Evolutionary conservation across 2,113 vertebrate genomes (phyloP), one percentile per base, ranked within the genome.

Genomic region (Tachysurus fulvidraco): DNA sequence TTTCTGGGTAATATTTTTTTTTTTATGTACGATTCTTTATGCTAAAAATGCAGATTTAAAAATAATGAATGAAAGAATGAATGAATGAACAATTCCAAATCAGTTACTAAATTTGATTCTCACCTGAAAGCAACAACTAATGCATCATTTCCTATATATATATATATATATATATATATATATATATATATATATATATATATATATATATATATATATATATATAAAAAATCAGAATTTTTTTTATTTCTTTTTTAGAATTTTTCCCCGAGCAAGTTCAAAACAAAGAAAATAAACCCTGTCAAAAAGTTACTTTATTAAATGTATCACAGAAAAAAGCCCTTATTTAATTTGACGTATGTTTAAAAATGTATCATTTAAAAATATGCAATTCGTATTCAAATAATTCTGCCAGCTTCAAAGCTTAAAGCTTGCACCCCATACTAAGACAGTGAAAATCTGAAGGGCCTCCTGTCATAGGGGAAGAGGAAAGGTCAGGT

Each of bases 401-500:
- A 81, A 7, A 60, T 44, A 57, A 8, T 44, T 59, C 46, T 59
- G 13, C 16, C 30, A 74, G 19, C 1, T 57, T 74, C 36, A 59
- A 41, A 60, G 21, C 30, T 59, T 14, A 54, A 91, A 92, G 91
- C 93, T 91, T 92, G 89, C 92, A 93, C 89, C 85, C 85, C 65
- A 89, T 85, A 90, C 88, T 54, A 74, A 92, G 87, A 87, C 90
- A 91, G 92, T 90, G 93, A 94, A 93, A 95, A 94, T 94, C 90
- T 93, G 87, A 92, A 92, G 92, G 93, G 91, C 93, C 88, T 80
- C 86, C 93, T 93, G 93, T 94, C 93, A 92, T 90, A 71, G 79
- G 90, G 91, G 90, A 93, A 89, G 88, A 81, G 86, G 89, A 95
- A 95, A 95, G 95, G 94, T 95, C 94, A 95, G 83, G 92, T 90